Conservation (phyloP, 1,140 invertebrate species). For the Bombus balteatus region DNA sequence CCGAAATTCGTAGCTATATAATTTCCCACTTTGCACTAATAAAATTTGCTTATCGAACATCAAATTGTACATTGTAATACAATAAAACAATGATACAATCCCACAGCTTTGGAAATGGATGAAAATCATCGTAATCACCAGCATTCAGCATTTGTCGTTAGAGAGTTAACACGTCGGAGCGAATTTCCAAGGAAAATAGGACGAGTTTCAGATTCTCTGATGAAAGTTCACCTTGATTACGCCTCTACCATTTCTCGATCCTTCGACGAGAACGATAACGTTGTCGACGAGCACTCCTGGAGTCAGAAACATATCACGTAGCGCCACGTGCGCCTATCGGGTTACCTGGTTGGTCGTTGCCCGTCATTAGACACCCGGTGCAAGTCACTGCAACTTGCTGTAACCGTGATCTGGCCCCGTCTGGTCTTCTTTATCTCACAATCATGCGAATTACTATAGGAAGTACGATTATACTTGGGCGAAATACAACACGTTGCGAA, state of each 20-base stretch:
- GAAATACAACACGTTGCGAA: not conserved
- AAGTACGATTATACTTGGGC: too few relatives aligned
- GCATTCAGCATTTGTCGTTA: not conserved
- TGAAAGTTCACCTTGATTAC: constrained; percentile 12
- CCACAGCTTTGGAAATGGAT: too few relatives aligned
- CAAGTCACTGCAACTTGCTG: constrained; percentile 44
- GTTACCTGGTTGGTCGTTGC: constrained; percentile 71
- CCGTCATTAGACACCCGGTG: constrained; percentile 70
- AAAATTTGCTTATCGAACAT: too few relatives aligned
- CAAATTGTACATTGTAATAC: too few relatives aligned
- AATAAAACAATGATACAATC: too few relatives aligned
- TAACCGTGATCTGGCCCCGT: not conserved
- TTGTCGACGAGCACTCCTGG: constrained; percentile 15
- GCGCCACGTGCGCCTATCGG: constrained; percentile 76
- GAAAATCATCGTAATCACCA: not conserved
- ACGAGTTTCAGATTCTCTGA: not conserved
- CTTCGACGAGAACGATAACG: constrained; percentile 41
- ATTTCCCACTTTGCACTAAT: too few relatives aligned
- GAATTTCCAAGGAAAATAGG: not conserved
- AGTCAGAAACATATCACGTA: constrained; percentile 70
- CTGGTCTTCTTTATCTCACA: not conserved
- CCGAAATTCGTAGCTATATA: too few relatives aligned
- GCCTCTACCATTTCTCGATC: constrained; percentile 4
- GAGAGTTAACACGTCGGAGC: not conserved
- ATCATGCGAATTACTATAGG: not conserved